These are phyloP conservation scores for Saguinus imperator DNA, from an alignment of 2,113 vertebrate species.

Conservation along the genomic window DNA sequence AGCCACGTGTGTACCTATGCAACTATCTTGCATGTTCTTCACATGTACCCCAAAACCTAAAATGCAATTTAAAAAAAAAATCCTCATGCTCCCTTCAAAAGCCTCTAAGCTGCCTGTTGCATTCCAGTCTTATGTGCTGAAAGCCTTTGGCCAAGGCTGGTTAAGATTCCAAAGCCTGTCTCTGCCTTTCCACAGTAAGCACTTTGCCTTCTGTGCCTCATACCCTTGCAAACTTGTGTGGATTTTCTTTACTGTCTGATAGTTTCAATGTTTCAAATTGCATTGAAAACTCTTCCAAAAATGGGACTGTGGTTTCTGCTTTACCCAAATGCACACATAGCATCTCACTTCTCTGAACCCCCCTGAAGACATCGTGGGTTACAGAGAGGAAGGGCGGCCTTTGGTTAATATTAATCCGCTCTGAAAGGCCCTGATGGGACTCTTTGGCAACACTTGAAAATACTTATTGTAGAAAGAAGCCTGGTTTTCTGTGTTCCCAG, in stretches of 20 bases:
- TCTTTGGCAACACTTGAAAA: not conserved
- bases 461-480: not conserved
- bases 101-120: fast-evolving
- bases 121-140: not conserved
- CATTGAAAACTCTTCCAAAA: not conserved
- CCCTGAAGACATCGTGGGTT: not conserved
- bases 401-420: too few relatives aligned
- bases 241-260: not conserved
- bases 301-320: not conserved
- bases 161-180: not conserved
- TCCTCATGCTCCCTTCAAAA: not conserved
- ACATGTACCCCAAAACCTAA: too few relatives aligned
- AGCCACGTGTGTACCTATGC: too few relatives aligned
- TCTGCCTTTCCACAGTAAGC: not conserved
- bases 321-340: not conserved
- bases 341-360: not conserved
- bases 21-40: too few relatives aligned
- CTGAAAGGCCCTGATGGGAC: not conserved
- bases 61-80: too few relatives aligned
- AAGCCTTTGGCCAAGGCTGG: not conserved
- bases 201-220: fast-evolving
- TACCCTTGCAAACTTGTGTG: not conserved
- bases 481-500: not conserved
- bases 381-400: not conserved
- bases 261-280: not conserved